These are phyloP conservation scores for Epinephelus fuscoguttatus DNA, from an alignment of 2,113 vertebrate species.

Conservation along the genomic window DNA sequence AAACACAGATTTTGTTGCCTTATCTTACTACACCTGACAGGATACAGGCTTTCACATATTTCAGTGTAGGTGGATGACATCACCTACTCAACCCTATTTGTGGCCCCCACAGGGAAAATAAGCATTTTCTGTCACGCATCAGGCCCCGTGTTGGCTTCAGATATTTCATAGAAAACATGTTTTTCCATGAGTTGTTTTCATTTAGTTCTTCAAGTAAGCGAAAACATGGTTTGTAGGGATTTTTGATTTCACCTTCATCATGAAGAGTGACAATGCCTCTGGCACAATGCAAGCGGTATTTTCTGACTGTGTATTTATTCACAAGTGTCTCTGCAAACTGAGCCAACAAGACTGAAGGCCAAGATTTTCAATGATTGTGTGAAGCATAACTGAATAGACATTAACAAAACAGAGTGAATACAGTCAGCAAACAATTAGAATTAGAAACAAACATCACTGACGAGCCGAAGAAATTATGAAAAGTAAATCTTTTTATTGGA, in stretches of 20 bases:
- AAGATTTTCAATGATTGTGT: conserved; percentile 54
- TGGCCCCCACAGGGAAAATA: conserved; percentile 10
- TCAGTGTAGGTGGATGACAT: conserved; percentile 30
- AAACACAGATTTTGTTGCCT: background rate
- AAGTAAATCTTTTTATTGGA: background rate
- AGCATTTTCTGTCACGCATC: conserved; percentile 17
- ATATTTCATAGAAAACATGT: conserved; percentile 43
- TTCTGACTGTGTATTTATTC: conserved; percentile 56
- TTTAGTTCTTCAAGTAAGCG: conserved; percentile 51
- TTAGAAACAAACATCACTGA: conserved; percentile 15
- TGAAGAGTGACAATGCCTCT: conserved; percentile 55
- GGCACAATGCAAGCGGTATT: conserved; percentile 51
- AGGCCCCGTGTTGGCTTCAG: background rate
- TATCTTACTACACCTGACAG: background rate
- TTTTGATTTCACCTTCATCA: conserved; percentile 75
- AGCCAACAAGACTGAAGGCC: conserved; percentile 71
- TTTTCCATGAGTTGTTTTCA: conserved; percentile 49
- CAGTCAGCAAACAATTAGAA: conserved; percentile 17
- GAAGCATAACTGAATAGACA: conserved; percentile 43
- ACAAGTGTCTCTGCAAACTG: conserved; percentile 57
- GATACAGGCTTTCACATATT: conserved; percentile 20
- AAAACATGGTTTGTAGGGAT: conserved; percentile 58
- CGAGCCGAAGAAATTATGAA: conserved; percentile 2
- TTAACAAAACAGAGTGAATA: conserved; percentile 29
- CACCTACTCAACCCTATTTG: background rate